Conservation (phyloP, 2,797 vertebrate genomes). For the Gephyroberyx darwinii region DNA sequence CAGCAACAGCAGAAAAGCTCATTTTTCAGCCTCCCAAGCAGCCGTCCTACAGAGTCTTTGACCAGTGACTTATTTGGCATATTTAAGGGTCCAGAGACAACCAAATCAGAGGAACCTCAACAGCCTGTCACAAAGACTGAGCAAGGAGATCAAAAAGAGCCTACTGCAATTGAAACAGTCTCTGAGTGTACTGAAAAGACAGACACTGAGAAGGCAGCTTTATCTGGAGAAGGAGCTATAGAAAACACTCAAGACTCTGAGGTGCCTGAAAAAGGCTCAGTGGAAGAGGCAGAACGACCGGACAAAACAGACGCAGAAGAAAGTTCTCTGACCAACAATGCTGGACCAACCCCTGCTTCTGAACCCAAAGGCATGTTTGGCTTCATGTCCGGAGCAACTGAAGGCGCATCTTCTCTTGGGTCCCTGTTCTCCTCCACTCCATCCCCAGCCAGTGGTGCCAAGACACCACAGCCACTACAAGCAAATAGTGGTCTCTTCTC, state of each 20-base stretch:
- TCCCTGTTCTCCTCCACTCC: constrained; percentile 85
- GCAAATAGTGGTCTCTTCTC: constrained; percentile 82
- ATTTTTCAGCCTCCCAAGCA: constrained; percentile 87
- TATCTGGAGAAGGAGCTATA: constrained; percentile 35
- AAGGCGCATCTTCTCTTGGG: constrained; percentile 82
- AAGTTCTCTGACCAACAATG: constrained; percentile 36
- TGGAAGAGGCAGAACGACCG: constrained; percentile 59
- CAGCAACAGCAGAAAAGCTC: constrained; percentile 87
- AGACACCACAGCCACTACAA: constrained; percentile 68
- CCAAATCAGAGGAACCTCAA: constrained; percentile 69
- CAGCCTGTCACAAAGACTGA: constrained; percentile 37
- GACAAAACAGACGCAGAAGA: constrained; percentile 60
- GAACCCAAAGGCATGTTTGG: constrained; percentile 76
- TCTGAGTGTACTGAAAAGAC: constrained; percentile 42
- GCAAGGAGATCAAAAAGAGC: constrained; percentile 13
- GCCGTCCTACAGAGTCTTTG: constrained; percentile 83
- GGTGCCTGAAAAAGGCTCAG: constrained; percentile 58
- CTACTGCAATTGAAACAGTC: constrained; percentile 17
- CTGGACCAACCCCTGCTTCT: constrained; percentile 31
- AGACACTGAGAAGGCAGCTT: constrained; percentile 34
- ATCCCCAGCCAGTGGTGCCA: constrained; percentile 63
- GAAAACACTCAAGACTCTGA: constrained; percentile 42
- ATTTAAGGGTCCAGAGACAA: constrained; percentile 83
- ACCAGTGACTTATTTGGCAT: constrained; percentile 88
- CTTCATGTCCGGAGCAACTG: constrained; percentile 82